Conservation (phyloP, 2,113 vertebrate genomes). For the Alouatta palliata region DNA sequence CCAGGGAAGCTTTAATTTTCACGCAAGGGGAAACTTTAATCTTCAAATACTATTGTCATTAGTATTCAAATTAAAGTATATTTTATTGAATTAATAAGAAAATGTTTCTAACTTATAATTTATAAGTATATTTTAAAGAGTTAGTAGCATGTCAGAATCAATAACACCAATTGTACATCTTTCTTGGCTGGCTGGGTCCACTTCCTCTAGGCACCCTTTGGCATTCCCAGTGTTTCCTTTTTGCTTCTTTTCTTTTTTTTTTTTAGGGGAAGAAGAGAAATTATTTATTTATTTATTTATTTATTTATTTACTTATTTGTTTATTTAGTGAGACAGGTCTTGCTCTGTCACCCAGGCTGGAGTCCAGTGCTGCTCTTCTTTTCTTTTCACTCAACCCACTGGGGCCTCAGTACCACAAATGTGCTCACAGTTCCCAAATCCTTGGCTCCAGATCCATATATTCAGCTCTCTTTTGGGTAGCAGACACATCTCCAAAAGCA, state of each 20-base stretch:
- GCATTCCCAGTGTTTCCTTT: neutral
- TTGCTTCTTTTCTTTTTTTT: neutral
- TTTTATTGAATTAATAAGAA: neutral
- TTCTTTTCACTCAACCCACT: neutral
- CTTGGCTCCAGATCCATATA: neutral
- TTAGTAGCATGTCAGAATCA: neutral
- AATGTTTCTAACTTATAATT: neutral
- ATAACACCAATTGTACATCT: neutral
- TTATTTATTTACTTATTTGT: too few relatives aligned
- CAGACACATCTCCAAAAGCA: neutral
- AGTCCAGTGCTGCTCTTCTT: neutral
- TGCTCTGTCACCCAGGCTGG: too few relatives aligned
- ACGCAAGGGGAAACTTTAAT: neutral
- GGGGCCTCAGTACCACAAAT: neutral
- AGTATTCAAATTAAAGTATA: neutral
- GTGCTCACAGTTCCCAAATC: neutral
- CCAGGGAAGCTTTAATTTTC: neutral
- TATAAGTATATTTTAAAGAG: slow-evolving; percentile 25
- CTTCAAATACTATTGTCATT: neutral
- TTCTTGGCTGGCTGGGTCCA: neutral
- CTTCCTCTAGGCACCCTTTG: neutral
- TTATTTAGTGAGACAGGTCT: too few relatives aligned
- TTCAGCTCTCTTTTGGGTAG: neutral
- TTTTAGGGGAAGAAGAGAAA: neutral
- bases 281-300: too few relatives aligned